These are phyloP conservation scores for Drosophila subpulchrella DNA, from an alignment of 1,140 invertebrate genomes.

Conservation along the genomic window DNA sequence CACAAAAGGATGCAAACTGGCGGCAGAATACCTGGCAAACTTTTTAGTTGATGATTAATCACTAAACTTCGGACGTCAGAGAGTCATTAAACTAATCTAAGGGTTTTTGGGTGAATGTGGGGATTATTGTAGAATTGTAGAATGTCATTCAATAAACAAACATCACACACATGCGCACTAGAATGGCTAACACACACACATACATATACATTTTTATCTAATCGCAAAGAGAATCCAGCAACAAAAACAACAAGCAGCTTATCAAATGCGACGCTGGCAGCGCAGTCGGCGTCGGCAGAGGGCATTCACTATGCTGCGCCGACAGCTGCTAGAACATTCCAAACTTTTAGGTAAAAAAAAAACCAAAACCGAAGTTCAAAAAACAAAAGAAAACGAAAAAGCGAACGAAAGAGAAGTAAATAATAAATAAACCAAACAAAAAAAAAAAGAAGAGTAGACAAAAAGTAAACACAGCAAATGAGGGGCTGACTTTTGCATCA, in stretches of 20 bases:
- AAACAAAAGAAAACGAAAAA: slow-evolving; percentile 1
- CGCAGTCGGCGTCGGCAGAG: slow-evolving; percentile 20
- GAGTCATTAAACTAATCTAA: slow-evolving; percentile 66
- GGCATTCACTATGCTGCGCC: slow-evolving; percentile 68
- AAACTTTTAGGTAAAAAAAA: slow-evolving; percentile 18
- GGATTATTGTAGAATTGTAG: slow-evolving; percentile 46
- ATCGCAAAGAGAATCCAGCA: slow-evolving; percentile 46
- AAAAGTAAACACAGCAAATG: background rate
- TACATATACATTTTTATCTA: slow-evolving; percentile 57
- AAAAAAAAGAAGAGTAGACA: background rate
- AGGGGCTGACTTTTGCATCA: background rate
- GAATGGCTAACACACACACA: slow-evolving; percentile 10
- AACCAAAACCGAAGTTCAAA: slow-evolving; percentile 6
- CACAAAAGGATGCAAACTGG: background rate
- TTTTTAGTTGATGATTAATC: slow-evolving; percentile 54
- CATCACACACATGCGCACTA: slow-evolving; percentile 21
- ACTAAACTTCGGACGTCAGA: slow-evolving; percentile 55
- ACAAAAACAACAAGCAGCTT: slow-evolving; percentile 35
- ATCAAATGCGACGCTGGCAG: slow-evolving; percentile 44
- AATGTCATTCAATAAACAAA: slow-evolving; percentile 75
- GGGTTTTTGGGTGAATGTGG: slow-evolving; percentile 18
- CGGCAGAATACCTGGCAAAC: slow-evolving; percentile 3
- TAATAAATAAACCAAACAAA: slow-evolving; percentile 2
- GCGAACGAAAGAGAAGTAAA: slow-evolving; percentile 35
- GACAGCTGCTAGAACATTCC: slow-evolving; percentile 69